phyloP scores from a whole-genome alignment of 2,113 vertebrate species.

The Thoracochromis brauschi region DNA sequence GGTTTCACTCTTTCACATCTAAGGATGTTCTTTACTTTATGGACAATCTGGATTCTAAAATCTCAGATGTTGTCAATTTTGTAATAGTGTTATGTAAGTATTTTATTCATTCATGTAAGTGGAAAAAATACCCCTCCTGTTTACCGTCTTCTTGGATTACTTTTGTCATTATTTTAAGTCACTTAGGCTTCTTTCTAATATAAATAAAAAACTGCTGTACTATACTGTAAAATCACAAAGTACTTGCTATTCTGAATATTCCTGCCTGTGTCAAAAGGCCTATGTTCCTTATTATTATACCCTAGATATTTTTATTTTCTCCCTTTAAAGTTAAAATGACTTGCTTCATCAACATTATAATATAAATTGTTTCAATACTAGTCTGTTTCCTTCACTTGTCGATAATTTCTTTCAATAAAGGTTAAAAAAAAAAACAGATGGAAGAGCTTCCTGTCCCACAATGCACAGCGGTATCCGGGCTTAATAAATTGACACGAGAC shows the following conservation, averaged over 20 bases:
- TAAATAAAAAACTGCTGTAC: neutral
- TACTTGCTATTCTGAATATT: neutral
- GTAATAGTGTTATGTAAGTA: neutral
- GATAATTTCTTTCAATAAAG: neutral
- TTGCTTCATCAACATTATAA: neutral
- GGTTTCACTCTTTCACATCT: fast-evolving
- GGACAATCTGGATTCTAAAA: neutral
- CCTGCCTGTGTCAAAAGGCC: neutral
- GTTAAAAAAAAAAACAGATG: fast-evolving
- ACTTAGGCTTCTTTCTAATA: neutral
- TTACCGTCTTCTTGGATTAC: fast-evolving
- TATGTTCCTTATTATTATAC: neutral
- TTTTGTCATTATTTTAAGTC: neutral
- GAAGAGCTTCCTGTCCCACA: constrained; percentile 1
- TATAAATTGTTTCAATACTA: fast-evolving
- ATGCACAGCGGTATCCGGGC: neutral
- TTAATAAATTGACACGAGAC: neutral
- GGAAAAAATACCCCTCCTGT: neutral
- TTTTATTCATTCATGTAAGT: neutral
- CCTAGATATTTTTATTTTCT: fast-evolving
- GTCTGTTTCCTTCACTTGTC: neutral
- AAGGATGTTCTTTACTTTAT: neutral
- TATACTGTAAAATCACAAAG: neutral
- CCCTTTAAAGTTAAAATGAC: neutral
- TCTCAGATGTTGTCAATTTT: neutral